These are phyloP conservation scores for Aphodius sticticus DNA, from an alignment of 2,888 invertebrate genomes.

Conservation along the genomic window DNA sequence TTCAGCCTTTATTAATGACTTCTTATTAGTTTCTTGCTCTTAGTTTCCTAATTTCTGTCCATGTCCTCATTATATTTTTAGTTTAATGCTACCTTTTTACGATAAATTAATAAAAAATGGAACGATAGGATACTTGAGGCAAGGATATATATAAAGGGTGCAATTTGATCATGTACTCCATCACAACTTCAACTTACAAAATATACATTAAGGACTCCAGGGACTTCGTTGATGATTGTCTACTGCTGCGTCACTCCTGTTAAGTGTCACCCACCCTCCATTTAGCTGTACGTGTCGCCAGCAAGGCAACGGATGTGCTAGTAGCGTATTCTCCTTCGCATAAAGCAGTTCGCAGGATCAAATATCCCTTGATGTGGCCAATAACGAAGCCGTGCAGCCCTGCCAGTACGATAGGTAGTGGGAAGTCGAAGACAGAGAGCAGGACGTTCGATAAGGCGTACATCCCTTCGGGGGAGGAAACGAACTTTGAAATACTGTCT, in stretches of 20 bases:
- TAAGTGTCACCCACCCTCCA: conserved; percentile 4
- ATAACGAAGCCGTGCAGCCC: neutral
- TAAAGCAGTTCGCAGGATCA: neutral
- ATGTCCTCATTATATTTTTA: no score
- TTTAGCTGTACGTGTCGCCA: neutral
- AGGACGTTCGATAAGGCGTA: neutral
- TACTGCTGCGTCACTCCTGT: neutral
- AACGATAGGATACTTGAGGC: no score
- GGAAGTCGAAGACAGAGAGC: neutral
- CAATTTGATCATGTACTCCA: no score
- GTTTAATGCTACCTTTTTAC: no score
- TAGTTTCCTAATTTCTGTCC: no score
- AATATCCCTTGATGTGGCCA: conserved; percentile 4
- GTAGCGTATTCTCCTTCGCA: neutral
- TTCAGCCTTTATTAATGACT: no score
- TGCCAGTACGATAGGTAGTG: neutral
- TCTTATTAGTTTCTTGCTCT: no score
- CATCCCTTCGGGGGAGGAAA: conserved; percentile 14
- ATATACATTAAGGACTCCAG: neutral
- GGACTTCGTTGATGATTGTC: neutral
- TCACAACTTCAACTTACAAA: neutral
- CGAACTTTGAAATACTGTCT: conserved; percentile 13
- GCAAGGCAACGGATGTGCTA: neutral
- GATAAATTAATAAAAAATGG: no score
- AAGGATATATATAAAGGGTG: no score